Percentiles rank a stretch among this genome's conserved stretches.
phyloP scores from a whole-genome alignment of 2,888 invertebrate genomes.

The Mesorhabditis belari region DNA sequence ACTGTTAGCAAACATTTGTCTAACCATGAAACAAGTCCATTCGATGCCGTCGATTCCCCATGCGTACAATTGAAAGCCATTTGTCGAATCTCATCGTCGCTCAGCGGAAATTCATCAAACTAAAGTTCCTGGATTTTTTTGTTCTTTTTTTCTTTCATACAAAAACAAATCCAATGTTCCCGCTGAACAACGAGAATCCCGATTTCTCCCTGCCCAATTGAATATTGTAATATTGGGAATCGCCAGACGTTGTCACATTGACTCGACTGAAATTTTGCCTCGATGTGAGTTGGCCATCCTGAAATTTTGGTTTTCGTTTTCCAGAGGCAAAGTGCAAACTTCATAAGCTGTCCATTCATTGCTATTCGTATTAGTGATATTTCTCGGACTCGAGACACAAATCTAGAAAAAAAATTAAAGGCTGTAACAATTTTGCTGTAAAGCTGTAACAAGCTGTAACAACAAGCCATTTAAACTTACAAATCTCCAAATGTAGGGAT shows the following conservation, averaged over 20 bases:
- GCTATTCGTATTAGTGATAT: background rate
- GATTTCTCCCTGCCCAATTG: background rate
- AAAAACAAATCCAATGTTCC: background rate
- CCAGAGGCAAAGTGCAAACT: background rate
- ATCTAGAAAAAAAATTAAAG: no score
- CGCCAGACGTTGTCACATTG: background rate
- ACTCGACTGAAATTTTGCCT: background rate
- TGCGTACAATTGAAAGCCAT: background rate
- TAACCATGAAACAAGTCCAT: no score
- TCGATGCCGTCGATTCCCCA: no score
- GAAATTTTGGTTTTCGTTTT: background rate
- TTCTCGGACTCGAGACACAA: background rate
- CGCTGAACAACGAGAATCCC: background rate
- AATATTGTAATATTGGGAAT: background rate
- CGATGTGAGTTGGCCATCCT: background rate
- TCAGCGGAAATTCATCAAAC: background rate
- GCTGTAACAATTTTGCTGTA: no score
- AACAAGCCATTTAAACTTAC: background rate
- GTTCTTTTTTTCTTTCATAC: background rate
- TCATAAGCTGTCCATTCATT: background rate
- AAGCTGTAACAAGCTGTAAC: no score
- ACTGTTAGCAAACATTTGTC: no score
- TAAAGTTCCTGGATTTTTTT: background rate
- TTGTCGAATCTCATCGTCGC: background rate
- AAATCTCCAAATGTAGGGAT: background rate